Percentiles rank a stretch among this genome's conserved stretches.
phyloP scores from a whole-genome alignment of 1,140 invertebrate species.

The Bombus sylvicola region DNA sequence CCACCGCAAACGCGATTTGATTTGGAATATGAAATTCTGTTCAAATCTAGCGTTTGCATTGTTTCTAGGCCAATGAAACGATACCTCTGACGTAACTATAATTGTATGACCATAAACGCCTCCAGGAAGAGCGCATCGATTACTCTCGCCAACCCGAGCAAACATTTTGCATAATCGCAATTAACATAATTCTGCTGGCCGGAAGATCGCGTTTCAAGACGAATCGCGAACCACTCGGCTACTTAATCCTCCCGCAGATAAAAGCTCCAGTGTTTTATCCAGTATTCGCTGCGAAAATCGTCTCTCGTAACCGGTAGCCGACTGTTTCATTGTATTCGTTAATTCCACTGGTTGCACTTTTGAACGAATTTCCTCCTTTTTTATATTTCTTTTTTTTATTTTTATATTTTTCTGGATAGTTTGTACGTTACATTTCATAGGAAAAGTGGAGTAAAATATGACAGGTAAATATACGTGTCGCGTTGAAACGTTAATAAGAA shows the following conservation, averaged over 20 bases:
- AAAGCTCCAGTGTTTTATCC: not conserved
- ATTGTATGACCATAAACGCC: not conserved
- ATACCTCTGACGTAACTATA: conserved; percentile 1
- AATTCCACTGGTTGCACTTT: not conserved
- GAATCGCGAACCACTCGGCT: not conserved
- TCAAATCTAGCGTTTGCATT: conserved; percentile 43
- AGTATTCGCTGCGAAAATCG: not conserved
- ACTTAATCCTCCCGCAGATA: conserved; percentile 14
- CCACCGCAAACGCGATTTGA: conserved; percentile 20
- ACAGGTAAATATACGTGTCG: no score
- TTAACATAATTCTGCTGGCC: conserved; percentile 16
- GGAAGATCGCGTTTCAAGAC: not conserved
- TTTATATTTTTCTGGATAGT: not conserved
- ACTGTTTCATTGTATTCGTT: not conserved
- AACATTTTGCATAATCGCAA: conserved; percentile 35
- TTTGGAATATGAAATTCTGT: conserved; percentile 37
- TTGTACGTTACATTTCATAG: no score
- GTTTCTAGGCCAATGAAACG: conserved; percentile 45
- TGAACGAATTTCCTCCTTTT: not conserved
- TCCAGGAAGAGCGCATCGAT: not conserved
- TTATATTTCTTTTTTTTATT: not conserved
- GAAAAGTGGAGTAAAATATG: no score
- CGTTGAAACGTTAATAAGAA: not conserved
- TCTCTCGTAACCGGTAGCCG: not conserved
- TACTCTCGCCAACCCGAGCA: not conserved